Percentiles rank a stretch among this genome's conserved stretches.
Conservation (phyloP, 2,888 invertebrate species). For the Drosophila fulvimacula region DNA sequence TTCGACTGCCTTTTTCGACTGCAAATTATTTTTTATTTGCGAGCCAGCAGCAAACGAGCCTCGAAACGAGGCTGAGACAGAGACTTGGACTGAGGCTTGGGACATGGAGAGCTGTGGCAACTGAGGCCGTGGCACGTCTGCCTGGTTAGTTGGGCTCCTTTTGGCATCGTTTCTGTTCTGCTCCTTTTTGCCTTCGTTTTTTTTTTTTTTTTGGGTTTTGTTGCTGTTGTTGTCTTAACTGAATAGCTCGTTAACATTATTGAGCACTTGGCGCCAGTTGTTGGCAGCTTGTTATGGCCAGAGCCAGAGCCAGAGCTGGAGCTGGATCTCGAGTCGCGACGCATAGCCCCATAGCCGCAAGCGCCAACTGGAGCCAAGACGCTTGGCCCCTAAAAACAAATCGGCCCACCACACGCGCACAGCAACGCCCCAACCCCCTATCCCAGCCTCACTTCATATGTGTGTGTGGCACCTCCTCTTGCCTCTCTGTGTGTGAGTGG, state of each 20-base stretch:
- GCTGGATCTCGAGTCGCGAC: constrained; percentile 54
- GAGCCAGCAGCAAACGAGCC: constrained; percentile 44
- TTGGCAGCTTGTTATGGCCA: constrained; percentile 82
- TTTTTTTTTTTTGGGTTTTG: constrained; percentile 47
- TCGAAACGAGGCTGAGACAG: constrained; percentile 26
- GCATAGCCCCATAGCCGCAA: constrained; percentile 63
- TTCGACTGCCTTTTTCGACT: constrained; percentile 65
- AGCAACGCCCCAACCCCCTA: not conserved
- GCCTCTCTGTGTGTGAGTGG: constrained; percentile 11
- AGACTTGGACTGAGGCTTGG: constrained; percentile 26
- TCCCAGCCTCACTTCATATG: not conserved
- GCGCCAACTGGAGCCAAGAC: constrained; percentile 49
- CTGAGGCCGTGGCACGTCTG: constrained; percentile 57
- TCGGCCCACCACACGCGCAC: constrained; percentile 70
- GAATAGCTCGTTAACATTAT: constrained; percentile 84
- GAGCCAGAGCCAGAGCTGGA: constrained; percentile 47
- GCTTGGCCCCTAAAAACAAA: constrained; percentile 54
- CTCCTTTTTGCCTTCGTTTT: constrained; percentile 23
- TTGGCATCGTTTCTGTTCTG: constrained; percentile 37
- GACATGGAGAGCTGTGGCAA: constrained; percentile 1
- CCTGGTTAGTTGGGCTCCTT: constrained; percentile 53
- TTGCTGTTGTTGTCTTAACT: constrained; percentile 71
- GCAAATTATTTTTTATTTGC: constrained; percentile 79
- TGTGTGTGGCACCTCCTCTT: not conserved
- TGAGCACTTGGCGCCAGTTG: constrained; percentile 85